phyloP scores from a whole-genome alignment of 2,888 invertebrate genomes.

The Crocallis elinguaria region DNA sequence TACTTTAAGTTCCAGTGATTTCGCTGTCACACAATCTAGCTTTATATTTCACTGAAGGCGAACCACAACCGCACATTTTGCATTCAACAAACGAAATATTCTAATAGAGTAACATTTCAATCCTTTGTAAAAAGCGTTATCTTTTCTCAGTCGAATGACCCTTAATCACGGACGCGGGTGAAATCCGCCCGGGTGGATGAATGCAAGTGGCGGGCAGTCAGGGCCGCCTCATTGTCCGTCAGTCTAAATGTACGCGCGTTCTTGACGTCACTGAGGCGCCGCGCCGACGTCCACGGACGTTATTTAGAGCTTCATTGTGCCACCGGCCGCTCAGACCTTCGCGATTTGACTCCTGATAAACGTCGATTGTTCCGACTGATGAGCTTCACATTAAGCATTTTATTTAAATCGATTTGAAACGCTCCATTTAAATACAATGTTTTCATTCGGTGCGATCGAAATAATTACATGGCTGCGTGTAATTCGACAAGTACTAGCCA shows the following conservation, averaged over 20 bases:
- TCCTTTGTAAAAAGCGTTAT: constrained; percentile 56
- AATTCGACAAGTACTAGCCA: constrained; percentile 16
- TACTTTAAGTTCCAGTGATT: no score
- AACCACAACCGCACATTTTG: constrained; percentile 10
- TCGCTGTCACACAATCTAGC: neutral
- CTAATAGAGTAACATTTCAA: constrained; percentile 55
- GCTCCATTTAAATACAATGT: constrained; percentile 27
- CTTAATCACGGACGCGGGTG: constrained; percentile 64
- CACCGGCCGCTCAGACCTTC: constrained; percentile 54
- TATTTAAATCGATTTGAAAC: constrained; percentile 28
- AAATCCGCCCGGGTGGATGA: constrained; percentile 56
- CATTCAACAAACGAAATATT: constrained; percentile 38
- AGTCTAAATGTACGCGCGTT: constrained; percentile 60
- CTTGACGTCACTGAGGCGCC: constrained; percentile 75
- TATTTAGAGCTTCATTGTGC: constrained; percentile 83
- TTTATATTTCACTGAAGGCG: neutral
- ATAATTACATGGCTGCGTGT: constrained; percentile 11
- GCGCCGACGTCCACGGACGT: constrained; percentile 70
- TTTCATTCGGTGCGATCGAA: constrained; percentile 19
- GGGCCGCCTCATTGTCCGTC: constrained; percentile 73
- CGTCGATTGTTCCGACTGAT: constrained; percentile 73
- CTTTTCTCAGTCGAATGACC: constrained; percentile 63
- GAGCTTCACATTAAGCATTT: constrained; percentile 69
- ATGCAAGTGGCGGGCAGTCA: constrained; percentile 70
- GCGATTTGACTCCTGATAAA: constrained; percentile 77